A percentile compares a stretch with the other conserved stretches of the same genome.
Conservation (phyloP, 2,888 invertebrate genomes). For the Nemurella pictetii region DNA sequence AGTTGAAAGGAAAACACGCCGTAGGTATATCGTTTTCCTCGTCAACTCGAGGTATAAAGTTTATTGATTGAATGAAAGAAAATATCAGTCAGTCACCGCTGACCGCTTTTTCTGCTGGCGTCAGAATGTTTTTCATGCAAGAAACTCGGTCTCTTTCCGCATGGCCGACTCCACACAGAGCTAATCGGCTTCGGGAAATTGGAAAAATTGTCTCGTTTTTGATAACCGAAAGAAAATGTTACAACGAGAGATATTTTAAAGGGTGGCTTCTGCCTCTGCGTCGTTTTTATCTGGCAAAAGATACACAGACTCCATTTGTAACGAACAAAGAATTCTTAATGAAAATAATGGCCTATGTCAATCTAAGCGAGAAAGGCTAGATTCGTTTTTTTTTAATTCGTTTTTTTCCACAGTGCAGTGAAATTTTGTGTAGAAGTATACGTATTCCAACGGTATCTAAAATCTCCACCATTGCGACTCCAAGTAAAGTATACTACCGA, state of each 20-base stretch:
- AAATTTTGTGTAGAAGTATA: background rate
- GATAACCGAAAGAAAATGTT: background rate
- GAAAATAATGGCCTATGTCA: background rate
- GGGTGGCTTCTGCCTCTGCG: background rate
- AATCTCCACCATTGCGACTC: background rate
- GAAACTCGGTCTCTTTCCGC: background rate
- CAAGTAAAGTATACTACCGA: background rate
- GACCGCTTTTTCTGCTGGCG: background rate
- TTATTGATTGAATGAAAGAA: background rate
- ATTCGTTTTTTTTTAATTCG: background rate
- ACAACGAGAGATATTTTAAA: background rate
- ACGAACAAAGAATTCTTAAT: background rate
- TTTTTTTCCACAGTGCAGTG: background rate
- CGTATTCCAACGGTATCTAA: too few species aligned
- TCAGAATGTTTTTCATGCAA: background rate
- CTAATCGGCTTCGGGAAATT: conserved; percentile 12
- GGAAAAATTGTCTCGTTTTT: conserved; percentile 4
- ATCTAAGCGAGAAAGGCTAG: background rate
- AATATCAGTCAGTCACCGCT: background rate
- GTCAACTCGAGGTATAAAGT: background rate
- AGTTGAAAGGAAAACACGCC: too few species aligned
- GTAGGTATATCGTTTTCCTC: background rate
- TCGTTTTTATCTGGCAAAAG: background rate
- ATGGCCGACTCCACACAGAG: background rate
- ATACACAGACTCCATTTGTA: background rate